Conservation (phyloP, 2,888 invertebrate species). For the Hydrotaea cyrtoneurina region DNA sequence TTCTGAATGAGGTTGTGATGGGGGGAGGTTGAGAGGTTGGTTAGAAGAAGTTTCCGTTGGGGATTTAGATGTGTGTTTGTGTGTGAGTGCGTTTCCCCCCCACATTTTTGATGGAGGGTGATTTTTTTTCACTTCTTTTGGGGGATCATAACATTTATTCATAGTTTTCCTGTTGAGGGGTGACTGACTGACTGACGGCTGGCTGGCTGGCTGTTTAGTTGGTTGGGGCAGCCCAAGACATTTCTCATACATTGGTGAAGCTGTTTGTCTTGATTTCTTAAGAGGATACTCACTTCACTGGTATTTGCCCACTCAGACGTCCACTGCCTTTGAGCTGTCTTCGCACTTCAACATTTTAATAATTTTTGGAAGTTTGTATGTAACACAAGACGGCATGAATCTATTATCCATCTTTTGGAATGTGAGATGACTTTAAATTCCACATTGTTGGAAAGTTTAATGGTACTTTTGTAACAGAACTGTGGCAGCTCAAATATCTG, state of each 20-base stretch:
- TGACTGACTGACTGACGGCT: background rate
- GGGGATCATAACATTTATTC: constrained; percentile 22
- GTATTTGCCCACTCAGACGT: background rate
- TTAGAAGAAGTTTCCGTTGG: constrained; percentile 18
- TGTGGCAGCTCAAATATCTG: background rate
- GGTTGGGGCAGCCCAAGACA: background rate
- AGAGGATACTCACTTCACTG: background rate
- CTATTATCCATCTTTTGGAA: background rate
- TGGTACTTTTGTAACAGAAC: background rate
- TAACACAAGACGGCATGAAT: background rate
- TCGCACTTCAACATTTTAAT: constrained; percentile 21
- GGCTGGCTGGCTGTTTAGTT: background rate
- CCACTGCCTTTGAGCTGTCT: background rate
- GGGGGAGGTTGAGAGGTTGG: background rate
- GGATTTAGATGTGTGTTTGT: background rate
- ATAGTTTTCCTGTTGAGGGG: constrained; percentile 16
- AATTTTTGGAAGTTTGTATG: background rate
- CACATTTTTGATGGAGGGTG: background rate
- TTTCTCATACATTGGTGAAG: background rate
- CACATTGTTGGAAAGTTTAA: background rate
- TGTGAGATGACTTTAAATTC: background rate
- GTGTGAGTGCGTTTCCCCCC: too few relatives aligned
- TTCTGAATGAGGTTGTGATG: background rate
- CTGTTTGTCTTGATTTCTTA: background rate
- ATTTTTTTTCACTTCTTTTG: background rate